phyloP scores from a whole-genome alignment of 2,888 invertebrate genomes.

The Criorhina ranunculi region DNA sequence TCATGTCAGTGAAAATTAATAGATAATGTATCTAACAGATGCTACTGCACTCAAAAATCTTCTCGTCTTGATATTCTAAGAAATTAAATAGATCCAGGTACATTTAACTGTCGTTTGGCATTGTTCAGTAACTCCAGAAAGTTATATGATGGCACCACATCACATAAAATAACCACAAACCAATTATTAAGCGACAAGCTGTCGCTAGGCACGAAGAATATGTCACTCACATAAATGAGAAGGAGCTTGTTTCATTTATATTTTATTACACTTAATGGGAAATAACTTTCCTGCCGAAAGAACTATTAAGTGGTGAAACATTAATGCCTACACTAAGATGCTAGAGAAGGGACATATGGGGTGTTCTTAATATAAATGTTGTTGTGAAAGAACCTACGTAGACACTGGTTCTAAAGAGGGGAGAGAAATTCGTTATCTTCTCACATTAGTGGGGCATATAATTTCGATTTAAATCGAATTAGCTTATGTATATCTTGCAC shows the following conservation, averaged over 20 bases:
- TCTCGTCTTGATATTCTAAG: neutral
- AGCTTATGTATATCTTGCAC: neutral
- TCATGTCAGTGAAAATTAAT: too few relatives aligned
- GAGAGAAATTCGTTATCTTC: slow-evolving; percentile 26
- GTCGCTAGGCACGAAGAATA: slow-evolving; percentile 60
- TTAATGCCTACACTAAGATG: slow-evolving; percentile 45
- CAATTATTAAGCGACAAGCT: slow-evolving; percentile 67
- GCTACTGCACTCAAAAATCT: neutral
- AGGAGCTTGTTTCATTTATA: slow-evolving; percentile 60
- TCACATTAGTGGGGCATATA: slow-evolving; percentile 31
- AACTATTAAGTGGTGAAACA: slow-evolving; percentile 61
- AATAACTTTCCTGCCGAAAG: slow-evolving; percentile 66
- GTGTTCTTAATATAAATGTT: neutral
- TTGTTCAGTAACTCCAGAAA: slow-evolving; percentile 34
- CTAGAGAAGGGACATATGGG: slow-evolving; percentile 8
- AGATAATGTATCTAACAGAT: neutral
- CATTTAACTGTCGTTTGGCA: slow-evolving; percentile 27
- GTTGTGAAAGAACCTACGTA: neutral
- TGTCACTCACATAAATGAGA: slow-evolving; percentile 46
- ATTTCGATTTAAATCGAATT: slow-evolving; percentile 29
- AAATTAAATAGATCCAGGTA: slow-evolving; percentile 15
- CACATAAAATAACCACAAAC: slow-evolving; percentile 42
- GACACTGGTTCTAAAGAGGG: slow-evolving; percentile 37
- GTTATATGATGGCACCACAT: slow-evolving; percentile 36
- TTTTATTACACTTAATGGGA: slow-evolving; percentile 67